phyloP scores from a whole-genome alignment of 1,140 invertebrate genomes.

The Drosophila saltans region DNA sequence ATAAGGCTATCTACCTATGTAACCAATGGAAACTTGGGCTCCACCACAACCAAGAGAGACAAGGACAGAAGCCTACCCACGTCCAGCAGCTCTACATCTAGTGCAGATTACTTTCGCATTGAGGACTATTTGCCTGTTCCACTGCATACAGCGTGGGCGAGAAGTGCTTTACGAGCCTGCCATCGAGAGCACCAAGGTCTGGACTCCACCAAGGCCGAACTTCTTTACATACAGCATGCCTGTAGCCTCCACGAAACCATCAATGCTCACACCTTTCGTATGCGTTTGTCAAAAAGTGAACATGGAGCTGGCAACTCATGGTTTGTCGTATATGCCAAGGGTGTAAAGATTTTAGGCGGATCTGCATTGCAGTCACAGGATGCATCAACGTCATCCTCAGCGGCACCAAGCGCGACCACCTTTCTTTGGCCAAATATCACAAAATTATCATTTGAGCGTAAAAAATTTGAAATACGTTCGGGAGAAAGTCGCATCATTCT shows the following conservation, averaged over 20 bases:
- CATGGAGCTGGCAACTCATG: conserved; percentile 88
- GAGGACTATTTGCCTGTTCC: conserved; percentile 88
- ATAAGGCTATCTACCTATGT: conserved; percentile 74
- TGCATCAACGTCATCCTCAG: background rate
- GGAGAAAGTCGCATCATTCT: conserved; percentile 94
- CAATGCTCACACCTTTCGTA: conserved; percentile 95
- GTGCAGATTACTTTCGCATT: conserved; percentile 90
- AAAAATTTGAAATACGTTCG: conserved; percentile 97
- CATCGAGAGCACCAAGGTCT: conserved; percentile 90
- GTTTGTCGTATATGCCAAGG: conserved; percentile 92
- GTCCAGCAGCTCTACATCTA: background rate
- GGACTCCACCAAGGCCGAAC: conserved; percentile 90
- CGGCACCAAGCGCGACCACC: conserved; percentile 85
- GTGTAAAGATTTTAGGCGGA: conserved; percentile 90
- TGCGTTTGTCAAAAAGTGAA: conserved; percentile 93
- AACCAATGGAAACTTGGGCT: conserved; percentile 32
- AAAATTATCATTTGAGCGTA: conserved; percentile 97
- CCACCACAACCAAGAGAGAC: conserved; percentile 11
- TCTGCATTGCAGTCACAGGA: conserved; percentile 49
- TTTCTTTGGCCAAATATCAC: conserved; percentile 97
- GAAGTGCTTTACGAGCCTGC: conserved; percentile 85
- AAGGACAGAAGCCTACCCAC: background rate
- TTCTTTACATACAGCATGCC: conserved; percentile 94
- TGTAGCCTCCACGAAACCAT: conserved; percentile 93
- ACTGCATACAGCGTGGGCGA: conserved; percentile 86